Evolutionary conservation across 2,113 vertebrate species (phyloP).

Genomic region (Crotalus horridus): DNA sequence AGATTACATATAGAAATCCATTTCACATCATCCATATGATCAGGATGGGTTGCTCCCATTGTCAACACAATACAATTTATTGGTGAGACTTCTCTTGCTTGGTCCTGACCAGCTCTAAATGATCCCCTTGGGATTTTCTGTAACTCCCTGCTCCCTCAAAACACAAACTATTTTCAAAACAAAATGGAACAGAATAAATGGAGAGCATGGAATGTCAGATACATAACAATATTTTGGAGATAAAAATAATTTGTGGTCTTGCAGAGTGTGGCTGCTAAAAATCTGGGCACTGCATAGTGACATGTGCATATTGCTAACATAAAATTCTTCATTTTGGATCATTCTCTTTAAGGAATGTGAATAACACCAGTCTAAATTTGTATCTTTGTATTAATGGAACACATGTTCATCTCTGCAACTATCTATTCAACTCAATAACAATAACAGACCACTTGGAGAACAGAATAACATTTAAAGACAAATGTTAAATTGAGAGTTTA

Average conservation of each 20-base stretch:
- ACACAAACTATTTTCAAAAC: background rate
- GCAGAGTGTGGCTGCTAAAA: background rate
- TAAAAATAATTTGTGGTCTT: background rate
- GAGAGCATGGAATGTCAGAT: background rate
- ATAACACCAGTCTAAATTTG: background rate
- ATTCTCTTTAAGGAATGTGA: background rate
- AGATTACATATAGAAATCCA: constrained; percentile 20
- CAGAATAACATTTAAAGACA: background rate
- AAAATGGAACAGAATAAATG: background rate
- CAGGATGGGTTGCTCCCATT: background rate
- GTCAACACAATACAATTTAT: background rate
- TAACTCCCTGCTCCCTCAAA: background rate
- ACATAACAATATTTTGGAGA: background rate
- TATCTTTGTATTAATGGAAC: background rate
- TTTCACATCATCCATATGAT: constrained; percentile 51
- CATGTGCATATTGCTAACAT: background rate
- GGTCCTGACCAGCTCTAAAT: background rate
- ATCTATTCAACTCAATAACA: background rate
- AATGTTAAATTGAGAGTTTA: background rate
- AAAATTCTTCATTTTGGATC: background rate
- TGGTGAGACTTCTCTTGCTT: background rate
- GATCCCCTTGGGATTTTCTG: background rate
- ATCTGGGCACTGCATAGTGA: background rate
- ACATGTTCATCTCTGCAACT: background rate
- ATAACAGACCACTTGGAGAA: background rate